These are phyloP conservation scores for Dipodomys stephensi DNA, from an alignment of 2,113 vertebrate genomes.

Conservation along the genomic window DNA sequence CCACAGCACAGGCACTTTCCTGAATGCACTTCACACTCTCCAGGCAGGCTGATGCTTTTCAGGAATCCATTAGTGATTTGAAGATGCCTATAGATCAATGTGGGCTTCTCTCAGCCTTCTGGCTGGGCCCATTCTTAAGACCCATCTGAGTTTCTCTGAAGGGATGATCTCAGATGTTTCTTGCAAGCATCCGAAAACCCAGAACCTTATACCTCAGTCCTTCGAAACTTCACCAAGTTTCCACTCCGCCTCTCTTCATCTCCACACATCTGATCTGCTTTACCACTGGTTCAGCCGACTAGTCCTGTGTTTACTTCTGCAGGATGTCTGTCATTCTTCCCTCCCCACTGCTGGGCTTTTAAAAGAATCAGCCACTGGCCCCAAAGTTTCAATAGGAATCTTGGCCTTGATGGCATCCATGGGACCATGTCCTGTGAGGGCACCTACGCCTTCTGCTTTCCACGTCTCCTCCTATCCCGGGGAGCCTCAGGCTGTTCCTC, in stretches of 20 bases:
- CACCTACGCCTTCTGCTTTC: background rate
- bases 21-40: background rate
- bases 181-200: background rate
- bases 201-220: background rate
- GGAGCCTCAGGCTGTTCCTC: background rate
- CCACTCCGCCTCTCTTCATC: background rate
- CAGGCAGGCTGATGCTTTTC: background rate
- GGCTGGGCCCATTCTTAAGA: background rate
- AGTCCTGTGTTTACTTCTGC: background rate
- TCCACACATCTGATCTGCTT: background rate
- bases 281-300: background rate
- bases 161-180: background rate
- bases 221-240: no score
- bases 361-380: background rate
- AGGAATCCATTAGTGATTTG: background rate
- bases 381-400: background rate
- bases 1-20: background rate
- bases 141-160: background rate
- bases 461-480: background rate
- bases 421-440: no score
- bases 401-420: rapidly evolving
- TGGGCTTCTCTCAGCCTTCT: background rate
- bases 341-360: background rate
- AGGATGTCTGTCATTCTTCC: background rate
- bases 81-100: background rate